Percentiles rank a stretch among this genome's conserved stretches.
phyloP scores from a whole-genome alignment of 2,113 vertebrate species.

The Falcunculus frontatus region DNA sequence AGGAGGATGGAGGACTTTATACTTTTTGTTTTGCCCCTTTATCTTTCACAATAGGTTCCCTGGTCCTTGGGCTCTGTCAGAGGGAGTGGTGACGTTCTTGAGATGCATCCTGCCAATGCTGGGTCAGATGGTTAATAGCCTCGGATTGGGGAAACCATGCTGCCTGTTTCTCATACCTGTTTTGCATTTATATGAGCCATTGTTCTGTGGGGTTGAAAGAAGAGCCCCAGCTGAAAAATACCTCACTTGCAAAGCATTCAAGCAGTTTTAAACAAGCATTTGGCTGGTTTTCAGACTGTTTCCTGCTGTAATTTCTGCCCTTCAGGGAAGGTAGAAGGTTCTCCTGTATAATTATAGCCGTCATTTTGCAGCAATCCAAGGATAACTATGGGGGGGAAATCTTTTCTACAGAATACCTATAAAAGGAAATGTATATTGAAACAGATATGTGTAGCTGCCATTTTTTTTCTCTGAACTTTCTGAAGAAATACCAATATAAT shows the following conservation, averaged over 20 bases:
- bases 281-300: slow-evolving; percentile 9
- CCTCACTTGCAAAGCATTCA: not conserved
- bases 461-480: not conserved
- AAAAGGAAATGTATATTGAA: not conserved
- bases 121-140: slow-evolving; percentile 60
- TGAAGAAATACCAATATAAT: not conserved
- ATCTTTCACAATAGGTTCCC: not conserved
- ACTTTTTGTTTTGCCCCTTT: slow-evolving; percentile 15
- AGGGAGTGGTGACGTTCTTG: not conserved
- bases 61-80: not conserved
- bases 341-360: not conserved
- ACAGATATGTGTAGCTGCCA: not conserved
- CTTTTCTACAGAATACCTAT: not conserved
- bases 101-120: slow-evolving; percentile 28
- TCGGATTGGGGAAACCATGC: slow-evolving; percentile 35
- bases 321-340: not conserved
- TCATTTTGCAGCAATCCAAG: not conserved
- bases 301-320: slow-evolving; percentile 3
- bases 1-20: not conserved
- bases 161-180: slow-evolving; percentile 10
- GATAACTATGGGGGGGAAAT: not conserved
- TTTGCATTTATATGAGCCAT: slow-evolving; percentile 69
- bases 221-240: slow-evolving; percentile 44
- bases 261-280: not conserved
- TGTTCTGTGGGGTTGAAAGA: slow-evolving; percentile 24